Conservation (phyloP, 2,113 vertebrate genomes). For the Ellobius talpinus region DNA sequence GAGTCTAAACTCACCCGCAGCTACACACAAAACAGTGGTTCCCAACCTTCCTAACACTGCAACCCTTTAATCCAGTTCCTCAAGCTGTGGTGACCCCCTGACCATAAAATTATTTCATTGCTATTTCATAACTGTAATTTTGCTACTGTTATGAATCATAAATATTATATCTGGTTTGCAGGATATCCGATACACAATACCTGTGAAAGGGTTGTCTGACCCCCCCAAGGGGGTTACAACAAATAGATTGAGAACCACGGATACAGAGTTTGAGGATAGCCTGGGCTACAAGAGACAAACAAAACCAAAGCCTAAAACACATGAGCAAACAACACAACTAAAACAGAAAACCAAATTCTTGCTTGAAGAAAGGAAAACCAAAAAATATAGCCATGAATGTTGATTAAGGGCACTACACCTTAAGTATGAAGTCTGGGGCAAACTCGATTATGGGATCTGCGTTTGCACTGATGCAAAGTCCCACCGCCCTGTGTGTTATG, state of each 20-base stretch:
- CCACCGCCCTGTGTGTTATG: rapidly evolving
- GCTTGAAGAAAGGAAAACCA: not conserved
- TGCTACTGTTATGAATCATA: too few species aligned
- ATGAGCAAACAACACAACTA: not conserved
- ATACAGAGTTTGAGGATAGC: not conserved
- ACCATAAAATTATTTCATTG: not conserved
- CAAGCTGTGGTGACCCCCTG: too few species aligned
- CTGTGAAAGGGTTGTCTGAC: not conserved
- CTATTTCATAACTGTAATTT: too few species aligned
- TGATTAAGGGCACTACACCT: not conserved
- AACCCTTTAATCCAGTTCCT: too few species aligned
- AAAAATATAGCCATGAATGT: not conserved
- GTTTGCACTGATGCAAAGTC: not conserved
- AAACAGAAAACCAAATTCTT: not conserved
- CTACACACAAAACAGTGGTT: too few species aligned
- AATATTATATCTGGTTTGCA: not conserved
- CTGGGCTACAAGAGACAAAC: not conserved
- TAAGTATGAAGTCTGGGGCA: too few species aligned
- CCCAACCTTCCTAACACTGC: too few species aligned
- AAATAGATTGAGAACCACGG: not conserved
- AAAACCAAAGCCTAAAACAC: not conserved
- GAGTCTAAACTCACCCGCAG: not conserved
- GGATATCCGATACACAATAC: not conserved
- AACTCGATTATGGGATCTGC: not conserved
- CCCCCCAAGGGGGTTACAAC: not conserved